Evolutionary conservation across 2,888 invertebrate species (phyloP).

Genomic region (Cerceris ruficornis): DNA sequence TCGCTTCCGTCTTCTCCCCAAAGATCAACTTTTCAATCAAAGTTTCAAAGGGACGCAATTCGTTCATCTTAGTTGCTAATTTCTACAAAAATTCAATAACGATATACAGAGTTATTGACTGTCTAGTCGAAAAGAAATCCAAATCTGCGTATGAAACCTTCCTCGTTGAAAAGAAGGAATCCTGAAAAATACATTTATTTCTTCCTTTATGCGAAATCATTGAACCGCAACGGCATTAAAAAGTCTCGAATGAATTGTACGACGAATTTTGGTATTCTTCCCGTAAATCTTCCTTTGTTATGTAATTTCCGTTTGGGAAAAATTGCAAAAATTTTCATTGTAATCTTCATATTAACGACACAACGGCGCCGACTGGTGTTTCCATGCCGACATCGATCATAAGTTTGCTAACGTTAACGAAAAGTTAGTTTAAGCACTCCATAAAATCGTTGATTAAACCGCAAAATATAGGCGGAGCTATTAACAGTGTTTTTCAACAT

Average conservation of each 20-base stretch:
- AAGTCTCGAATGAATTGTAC: no score
- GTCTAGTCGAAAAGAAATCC: background rate
- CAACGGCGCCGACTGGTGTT: slow-evolving; percentile 26
- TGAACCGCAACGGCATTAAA: no score
- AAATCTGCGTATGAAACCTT: no score
- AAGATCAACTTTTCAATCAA: slow-evolving; percentile 40
- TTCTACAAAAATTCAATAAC: slow-evolving; percentile 20
- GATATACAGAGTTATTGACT: background rate
- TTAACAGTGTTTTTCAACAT: slow-evolving; percentile 43
- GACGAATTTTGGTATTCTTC: no score
- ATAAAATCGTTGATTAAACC: slow-evolving; percentile 64
- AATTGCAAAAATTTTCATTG: slow-evolving; percentile 11
- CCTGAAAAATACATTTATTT: no score
- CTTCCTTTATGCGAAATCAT: no score
- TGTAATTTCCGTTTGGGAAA: background rate
- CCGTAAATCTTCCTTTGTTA: no score
- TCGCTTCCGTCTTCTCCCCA: background rate
- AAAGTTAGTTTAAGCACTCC: slow-evolving; percentile 53
- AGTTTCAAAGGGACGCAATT: slow-evolving; percentile 26
- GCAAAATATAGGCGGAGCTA: slow-evolving; percentile 25
- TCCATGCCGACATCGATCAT: slow-evolving; percentile 54
- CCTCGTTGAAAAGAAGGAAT: no score
- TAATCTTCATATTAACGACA: slow-evolving; percentile 40
- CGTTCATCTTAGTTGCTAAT: slow-evolving; percentile 17
- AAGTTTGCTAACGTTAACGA: slow-evolving; percentile 39